Evolutionary conservation across 1,140 invertebrate species (phyloP).

Genomic region (Temnothorax nylanderi): DNA sequence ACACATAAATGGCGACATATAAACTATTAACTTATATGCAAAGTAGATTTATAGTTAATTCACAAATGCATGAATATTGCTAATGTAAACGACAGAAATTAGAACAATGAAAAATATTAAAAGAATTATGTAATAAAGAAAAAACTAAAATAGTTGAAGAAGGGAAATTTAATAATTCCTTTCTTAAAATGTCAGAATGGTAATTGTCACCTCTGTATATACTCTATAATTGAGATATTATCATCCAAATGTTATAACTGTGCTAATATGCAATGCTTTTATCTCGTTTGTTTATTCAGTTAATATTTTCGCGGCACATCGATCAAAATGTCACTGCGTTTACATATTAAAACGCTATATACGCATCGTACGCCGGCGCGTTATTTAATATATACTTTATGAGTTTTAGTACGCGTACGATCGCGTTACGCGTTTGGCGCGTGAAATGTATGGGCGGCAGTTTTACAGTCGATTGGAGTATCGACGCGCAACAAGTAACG

Average conservation of each 20-base stretch:
- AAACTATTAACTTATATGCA: neutral
- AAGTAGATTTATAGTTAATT: neutral
- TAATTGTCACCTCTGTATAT: neutral
- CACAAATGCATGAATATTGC: neutral
- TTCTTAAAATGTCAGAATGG: neutral
- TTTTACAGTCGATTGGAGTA: constrained; percentile 50
- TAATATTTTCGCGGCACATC: constrained; percentile 23
- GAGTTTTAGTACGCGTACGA: constrained; percentile 1
- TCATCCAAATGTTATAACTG: neutral
- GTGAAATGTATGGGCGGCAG: constrained; percentile 20
- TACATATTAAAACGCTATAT: neutral
- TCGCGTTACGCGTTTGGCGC: neutral
- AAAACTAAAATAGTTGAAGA: neutral
- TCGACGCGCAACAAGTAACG: constrained; percentile 59
- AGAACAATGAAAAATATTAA: neutral
- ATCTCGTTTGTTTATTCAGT: constrained; percentile 14
- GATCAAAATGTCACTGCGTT: constrained; percentile 24
- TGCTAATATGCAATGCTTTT: neutral
- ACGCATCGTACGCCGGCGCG: neutral
- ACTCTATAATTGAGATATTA: neutral
- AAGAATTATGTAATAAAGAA: neutral
- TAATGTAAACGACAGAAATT: neutral
- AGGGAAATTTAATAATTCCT: neutral
- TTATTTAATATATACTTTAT: constrained; percentile 34
- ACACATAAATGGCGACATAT: neutral